These are phyloP conservation scores for Enteromius paludinosus DNA, from an alignment of 2,797 vertebrate genomes.

Conservation along the genomic window DNA sequence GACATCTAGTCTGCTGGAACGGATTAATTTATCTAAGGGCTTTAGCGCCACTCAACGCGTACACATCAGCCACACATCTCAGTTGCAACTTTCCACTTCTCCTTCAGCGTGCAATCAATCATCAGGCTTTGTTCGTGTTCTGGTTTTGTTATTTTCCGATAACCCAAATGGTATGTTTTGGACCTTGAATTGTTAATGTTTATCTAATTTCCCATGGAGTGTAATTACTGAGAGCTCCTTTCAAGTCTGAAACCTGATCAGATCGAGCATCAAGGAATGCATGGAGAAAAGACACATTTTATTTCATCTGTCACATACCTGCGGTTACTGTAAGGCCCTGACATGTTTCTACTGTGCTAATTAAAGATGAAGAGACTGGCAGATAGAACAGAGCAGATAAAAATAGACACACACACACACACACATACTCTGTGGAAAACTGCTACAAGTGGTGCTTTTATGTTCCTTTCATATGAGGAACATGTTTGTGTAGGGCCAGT, in stretches of 20 bases:
- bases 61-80: conserved; percentile 39
- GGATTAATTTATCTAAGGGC: conserved; percentile 38
- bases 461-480: conserved; percentile 8
- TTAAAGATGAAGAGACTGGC: conserved; percentile 52
- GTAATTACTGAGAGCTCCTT: conserved; percentile 53
- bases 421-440: conserved; percentile 28
- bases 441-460: conserved; percentile 11
- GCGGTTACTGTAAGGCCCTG: conserved; percentile 61
- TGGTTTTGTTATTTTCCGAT: conserved; percentile 63
- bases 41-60: conserved; percentile 34
- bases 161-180: conserved; percentile 38
- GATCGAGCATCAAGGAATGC: conserved; percentile 61
- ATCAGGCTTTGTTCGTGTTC: conserved; percentile 57
- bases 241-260: conserved; percentile 55
- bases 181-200: conserved; percentile 52
- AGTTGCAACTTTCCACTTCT: conserved; percentile 61
- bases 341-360: conserved; percentile 65
- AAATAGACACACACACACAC: conserved; percentile 50
- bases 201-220: conserved; percentile 43
- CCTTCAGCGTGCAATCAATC: conserved; percentile 63
- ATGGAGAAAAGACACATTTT: conserved; percentile 54
- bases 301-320: conserved; percentile 65
- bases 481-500: conserved; percentile 17
- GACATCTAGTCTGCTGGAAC: conserved; percentile 33
- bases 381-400: conserved; percentile 42